Evolutionary conservation across 1,140 invertebrate species (phyloP), one percentile per base, ranked within the genome.

Genomic region (Latrodectus geometricus): DNA sequence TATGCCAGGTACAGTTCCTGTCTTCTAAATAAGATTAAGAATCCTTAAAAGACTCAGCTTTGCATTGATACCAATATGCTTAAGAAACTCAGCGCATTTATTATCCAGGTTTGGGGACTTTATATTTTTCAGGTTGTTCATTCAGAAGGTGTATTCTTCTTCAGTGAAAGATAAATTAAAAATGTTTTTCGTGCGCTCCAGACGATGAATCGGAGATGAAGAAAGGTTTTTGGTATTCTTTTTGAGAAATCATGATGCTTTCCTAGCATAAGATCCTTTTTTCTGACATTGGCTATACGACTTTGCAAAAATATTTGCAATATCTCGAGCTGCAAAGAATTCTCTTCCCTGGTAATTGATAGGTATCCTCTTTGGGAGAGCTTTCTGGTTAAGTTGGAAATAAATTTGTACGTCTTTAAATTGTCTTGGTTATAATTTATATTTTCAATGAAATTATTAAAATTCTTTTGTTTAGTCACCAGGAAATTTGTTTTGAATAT

Each of bases 341-440:
- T 65, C 76, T 23, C 56, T 78, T 15, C 15, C 35, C 8, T 65
- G 9, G 15, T 65, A 65, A 66, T 8, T 23, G 65, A 78, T 65
- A 9, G 76, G 76, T 65, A 21, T 17, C 48, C 48, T 78, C 20
- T 65, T 78, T 11, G 20, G 11, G 12, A 14, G 8, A 17, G 35
- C 15, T 35, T 78, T 78, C 20, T 78, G 20, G 20, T 15, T 15
- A 78, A 48, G 21, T 12, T 65, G 4, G 52, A 21, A 11, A 61
- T 48, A 50, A 78, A 78, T 78, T 49, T 78, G 65, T 78, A 78
- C n/a, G 76, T 65, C 61, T 50, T 78, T 17, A 78, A 78, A 66
- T 56, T 78, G 35, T 78, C 76, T 12, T 11, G 8, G 15, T 17
- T 17, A 66, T 65, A 78, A 21, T 78, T 65, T 23, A 78, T 50